Percentiles rank a stretch among this genome's conserved stretches.
These are phyloP conservation scores for Dryoscopus gambensis DNA, from an alignment of 2,113 vertebrate species.

Conservation along the genomic window DNA sequence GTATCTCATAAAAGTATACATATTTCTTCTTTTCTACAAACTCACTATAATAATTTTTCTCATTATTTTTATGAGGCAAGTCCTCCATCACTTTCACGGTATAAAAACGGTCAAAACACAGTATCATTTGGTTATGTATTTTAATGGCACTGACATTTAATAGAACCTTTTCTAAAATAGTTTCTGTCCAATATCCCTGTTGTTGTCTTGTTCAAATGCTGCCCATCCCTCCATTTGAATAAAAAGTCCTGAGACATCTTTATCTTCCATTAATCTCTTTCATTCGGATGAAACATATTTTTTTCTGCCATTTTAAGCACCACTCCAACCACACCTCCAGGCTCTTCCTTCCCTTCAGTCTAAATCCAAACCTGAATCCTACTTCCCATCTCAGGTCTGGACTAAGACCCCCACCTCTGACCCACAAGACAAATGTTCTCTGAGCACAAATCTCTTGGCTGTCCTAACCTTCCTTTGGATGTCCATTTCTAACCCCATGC, in stretches of 20 bases:
- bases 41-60: background rate
- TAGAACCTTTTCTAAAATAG: constrained; percentile 22
- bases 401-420: background rate
- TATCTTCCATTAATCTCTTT: constrained; percentile 39
- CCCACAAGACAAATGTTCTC: background rate
- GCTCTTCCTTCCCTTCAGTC: background rate
- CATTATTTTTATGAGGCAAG: background rate
- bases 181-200: background rate
- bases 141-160: background rate
- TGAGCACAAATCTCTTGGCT: background rate
- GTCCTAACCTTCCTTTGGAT: background rate
- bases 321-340: background rate
- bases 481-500: background rate
- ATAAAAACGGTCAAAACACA: constrained; percentile 17
- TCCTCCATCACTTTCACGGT: background rate
- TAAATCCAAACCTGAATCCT: background rate
- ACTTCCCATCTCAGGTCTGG: background rate
- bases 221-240: constrained; percentile 1
- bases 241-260: constrained; percentile 11
- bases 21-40: constrained; percentile 30
- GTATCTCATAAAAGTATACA: background rate
- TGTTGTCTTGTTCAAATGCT: background rate
- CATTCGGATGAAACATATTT: constrained; percentile 1
- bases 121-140: background rate
- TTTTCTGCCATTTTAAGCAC: background rate